These are phyloP conservation scores for Nasonia vitripennis DNA, from an alignment of 1,140 invertebrate species.

Conservation along the genomic window DNA sequence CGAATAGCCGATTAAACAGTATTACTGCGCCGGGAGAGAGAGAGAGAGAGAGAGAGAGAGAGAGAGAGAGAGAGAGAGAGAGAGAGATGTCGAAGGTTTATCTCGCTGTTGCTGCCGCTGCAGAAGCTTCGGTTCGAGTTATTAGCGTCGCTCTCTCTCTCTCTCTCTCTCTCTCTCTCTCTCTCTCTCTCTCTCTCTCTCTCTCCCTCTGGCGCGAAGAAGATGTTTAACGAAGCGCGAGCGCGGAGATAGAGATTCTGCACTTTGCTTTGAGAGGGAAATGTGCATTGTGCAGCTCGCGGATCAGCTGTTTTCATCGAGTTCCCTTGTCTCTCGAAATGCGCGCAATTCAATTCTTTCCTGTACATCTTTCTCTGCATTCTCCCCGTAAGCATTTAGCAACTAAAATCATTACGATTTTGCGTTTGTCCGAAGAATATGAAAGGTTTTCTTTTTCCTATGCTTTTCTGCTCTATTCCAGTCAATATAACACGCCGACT, in stretches of 20 bases:
- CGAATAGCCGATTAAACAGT: conserved; percentile 25
- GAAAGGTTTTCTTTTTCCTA: neutral
- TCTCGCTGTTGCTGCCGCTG: conserved; percentile 14
- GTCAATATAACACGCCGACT: neutral
- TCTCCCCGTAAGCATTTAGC: neutral
- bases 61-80: no score
- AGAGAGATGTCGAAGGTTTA: neutral
- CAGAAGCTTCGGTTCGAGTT: conserved; percentile 18
- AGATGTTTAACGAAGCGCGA: conserved; percentile 65
- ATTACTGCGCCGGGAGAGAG: neutral
- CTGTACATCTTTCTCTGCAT: neutral
- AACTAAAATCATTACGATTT: neutral
- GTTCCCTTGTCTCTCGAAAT: neutral
- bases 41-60: no score
- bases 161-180: conserved; percentile 3
- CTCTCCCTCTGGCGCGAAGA: conserved; percentile 54
- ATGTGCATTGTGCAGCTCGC: neutral
- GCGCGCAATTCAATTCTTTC: neutral
- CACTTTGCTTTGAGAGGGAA: conserved; percentile 13
- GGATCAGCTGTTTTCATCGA: neutral
- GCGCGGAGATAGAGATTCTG: conserved; percentile 50
- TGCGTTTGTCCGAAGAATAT: neutral
- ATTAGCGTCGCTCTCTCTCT: conserved; percentile 46
- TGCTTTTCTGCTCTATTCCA: neutral
- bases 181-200: conserved; percentile 17